Evolutionary conservation across 2,888 invertebrate species (phyloP).

Genomic region (Eupithecia vulgata): DNA sequence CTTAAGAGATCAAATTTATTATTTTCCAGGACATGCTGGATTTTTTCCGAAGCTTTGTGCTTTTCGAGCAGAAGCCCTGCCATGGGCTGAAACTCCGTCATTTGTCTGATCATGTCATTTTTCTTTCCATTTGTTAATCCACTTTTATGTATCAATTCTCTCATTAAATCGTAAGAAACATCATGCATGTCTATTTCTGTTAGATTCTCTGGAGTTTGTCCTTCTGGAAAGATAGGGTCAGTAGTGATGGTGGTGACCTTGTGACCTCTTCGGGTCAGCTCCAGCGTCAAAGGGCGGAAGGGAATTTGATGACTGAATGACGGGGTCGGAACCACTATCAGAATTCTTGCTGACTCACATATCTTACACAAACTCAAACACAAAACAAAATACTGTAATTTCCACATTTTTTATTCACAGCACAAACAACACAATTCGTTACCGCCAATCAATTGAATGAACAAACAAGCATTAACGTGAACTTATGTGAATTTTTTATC

Average conservation of each 20-base stretch:
- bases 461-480: background rate
- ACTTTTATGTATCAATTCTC: conserved; percentile 18
- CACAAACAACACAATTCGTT: background rate
- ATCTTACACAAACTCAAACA: conserved; percentile 1
- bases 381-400: background rate
- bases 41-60: conserved; percentile 20
- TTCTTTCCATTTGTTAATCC: conserved; percentile 22
- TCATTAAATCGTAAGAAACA: conserved; percentile 51
- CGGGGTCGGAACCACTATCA: conserved; percentile 62
- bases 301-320: conserved; percentile 77
- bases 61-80: conserved; percentile 9
- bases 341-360: conserved; percentile 47
- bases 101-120: conserved; percentile 23
- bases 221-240: conserved; percentile 62
- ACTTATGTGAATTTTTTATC: too few species aligned
- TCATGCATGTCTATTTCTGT: conserved; percentile 64
- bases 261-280: conserved; percentile 74
- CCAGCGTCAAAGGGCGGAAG: conserved; percentile 65
- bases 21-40: conserved; percentile 36
- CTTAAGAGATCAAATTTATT: conserved; percentile 43
- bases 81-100: conserved; percentile 14
- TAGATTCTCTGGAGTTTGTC: conserved; percentile 57
- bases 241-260: conserved; percentile 71
- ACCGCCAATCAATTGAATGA: background rate
- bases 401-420: background rate